Evolutionary conservation across 1,140 invertebrate genomes (phyloP).

Genomic region (Drosophila erecta): DNA sequence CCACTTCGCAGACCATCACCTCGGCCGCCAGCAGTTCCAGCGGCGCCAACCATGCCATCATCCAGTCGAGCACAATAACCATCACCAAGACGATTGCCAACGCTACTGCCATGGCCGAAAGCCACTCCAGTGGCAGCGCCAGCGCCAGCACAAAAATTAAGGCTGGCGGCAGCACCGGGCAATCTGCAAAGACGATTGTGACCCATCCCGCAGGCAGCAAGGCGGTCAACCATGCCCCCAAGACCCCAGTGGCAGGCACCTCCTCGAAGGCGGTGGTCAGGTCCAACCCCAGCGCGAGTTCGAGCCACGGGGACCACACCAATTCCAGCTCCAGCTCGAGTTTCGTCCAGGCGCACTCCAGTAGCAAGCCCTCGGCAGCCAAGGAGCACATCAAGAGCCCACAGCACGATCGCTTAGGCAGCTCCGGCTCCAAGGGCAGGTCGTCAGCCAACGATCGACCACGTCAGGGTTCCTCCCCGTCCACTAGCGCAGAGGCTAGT

Average conservation of each 20-base stretch:
- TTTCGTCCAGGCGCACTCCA: background rate
- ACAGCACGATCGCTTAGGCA: background rate
- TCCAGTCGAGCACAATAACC: background rate
- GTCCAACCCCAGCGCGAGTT: background rate
- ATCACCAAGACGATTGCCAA: background rate
- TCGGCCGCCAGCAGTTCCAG: background rate
- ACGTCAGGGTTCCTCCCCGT: background rate
- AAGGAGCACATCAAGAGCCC: background rate
- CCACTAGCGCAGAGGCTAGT: background rate
- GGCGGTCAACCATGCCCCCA: background rate
- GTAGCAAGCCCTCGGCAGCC: background rate
- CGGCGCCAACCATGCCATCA: background rate
- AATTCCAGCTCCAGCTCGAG: background rate
- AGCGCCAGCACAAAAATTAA: too few relatives aligned
- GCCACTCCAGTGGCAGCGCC: background rate
- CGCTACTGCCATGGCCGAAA: background rate
- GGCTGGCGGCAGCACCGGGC: background rate
- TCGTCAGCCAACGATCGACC: background rate
- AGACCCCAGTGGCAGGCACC: background rate
- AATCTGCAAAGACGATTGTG: background rate
- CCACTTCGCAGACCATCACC: background rate
- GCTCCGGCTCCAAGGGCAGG: background rate
- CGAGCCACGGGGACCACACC: background rate
- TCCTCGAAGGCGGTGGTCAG: background rate
- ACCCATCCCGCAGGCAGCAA: background rate